Percentiles rank a stretch among this genome's conserved stretches.
Evolutionary conservation across 2,888 invertebrate species (phyloP).

Genomic region (Lycia hirtaria): DNA sequence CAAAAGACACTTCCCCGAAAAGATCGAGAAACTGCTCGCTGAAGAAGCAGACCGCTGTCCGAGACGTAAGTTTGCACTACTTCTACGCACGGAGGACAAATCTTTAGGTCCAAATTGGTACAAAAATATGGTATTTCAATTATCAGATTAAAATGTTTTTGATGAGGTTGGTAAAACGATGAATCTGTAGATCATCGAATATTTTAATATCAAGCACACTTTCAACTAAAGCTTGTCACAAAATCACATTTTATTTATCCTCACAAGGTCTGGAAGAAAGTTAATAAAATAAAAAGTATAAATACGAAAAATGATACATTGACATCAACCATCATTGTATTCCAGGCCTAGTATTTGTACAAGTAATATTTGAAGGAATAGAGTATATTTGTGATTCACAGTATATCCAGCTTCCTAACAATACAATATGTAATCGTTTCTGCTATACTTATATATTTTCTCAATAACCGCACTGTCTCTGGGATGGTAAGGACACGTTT

Average conservation of each 20-base stretch:
- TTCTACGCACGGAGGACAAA: conserved; percentile 57
- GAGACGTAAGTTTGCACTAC: conserved; percentile 82
- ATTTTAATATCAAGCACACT: conserved; percentile 34
- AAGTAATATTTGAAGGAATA: conserved; percentile 26
- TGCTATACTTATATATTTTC: conserved; percentile 73
- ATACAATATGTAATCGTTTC: conserved; percentile 59
- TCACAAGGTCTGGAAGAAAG: conserved; percentile 31
- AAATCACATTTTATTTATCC: conserved; percentile 34
- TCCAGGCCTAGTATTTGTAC: conserved; percentile 26
- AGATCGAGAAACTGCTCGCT: conserved; percentile 92
- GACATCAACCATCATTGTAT: conserved; percentile 28
- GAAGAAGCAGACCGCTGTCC: conserved; percentile 91
- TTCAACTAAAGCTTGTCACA: conserved; percentile 51
- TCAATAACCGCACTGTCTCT: conserved; percentile 73
- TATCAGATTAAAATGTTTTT: background rate
- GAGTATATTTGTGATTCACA: conserved; percentile 53
- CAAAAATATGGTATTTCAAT: background rate
- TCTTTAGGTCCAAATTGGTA: conserved; percentile 61
- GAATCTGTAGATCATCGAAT: conserved; percentile 32
- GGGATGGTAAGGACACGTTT: conserved; percentile 80
- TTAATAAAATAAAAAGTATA: conserved; percentile 9
- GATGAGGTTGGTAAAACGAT: conserved; percentile 21
- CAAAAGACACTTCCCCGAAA: conserved; percentile 93
- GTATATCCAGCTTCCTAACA: conserved; percentile 62
- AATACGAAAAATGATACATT: conserved; percentile 12